phyloP scores from a whole-genome alignment of 2,113 vertebrate genomes.

The Ascaphus truei region DNA sequence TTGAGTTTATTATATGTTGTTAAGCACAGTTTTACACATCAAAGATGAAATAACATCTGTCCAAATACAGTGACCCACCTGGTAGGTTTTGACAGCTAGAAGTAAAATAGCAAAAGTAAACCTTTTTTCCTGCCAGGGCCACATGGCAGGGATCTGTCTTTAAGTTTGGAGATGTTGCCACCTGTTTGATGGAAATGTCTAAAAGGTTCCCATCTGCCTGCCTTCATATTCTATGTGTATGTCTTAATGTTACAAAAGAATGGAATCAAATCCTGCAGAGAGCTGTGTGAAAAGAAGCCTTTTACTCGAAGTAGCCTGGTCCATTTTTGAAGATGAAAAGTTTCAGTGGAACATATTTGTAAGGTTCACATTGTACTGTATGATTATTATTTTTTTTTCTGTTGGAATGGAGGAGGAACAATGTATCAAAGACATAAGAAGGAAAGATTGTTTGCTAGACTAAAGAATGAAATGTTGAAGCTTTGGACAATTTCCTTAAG shows the following conservation, averaged over 20 bases:
- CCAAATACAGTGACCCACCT: slow-evolving; percentile 15
- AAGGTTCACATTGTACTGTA: slow-evolving; percentile 58
- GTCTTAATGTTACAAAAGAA: slow-evolving; percentile 4
- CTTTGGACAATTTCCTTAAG: no score
- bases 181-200: slow-evolving; percentile 25
- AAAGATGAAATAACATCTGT: slow-evolving; percentile 17
- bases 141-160: slow-evolving; percentile 28
- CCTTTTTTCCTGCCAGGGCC: slow-evolving; percentile 23
- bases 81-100: slow-evolving; percentile 14
- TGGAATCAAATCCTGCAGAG: slow-evolving; percentile 19
- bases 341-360: slow-evolving; percentile 39
- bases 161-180: slow-evolving; percentile 15
- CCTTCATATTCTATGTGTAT: slow-evolving; percentile 22
- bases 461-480: no score
- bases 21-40: not conserved
- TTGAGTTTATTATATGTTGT: not conserved
- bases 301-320: slow-evolving; percentile 6
- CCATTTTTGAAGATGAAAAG: slow-evolving; percentile 16
- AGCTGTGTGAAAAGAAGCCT: slow-evolving; percentile 1
- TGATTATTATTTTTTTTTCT: not conserved
- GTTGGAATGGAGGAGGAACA: not conserved
- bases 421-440: not conserved
- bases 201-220: slow-evolving; percentile 26
- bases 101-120: slow-evolving; percentile 21
- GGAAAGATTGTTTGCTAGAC: no score